These are phyloP conservation scores for Petaurus breviceps DNA, from an alignment of 2,113 vertebrate species.

Conservation along the genomic window DNA sequence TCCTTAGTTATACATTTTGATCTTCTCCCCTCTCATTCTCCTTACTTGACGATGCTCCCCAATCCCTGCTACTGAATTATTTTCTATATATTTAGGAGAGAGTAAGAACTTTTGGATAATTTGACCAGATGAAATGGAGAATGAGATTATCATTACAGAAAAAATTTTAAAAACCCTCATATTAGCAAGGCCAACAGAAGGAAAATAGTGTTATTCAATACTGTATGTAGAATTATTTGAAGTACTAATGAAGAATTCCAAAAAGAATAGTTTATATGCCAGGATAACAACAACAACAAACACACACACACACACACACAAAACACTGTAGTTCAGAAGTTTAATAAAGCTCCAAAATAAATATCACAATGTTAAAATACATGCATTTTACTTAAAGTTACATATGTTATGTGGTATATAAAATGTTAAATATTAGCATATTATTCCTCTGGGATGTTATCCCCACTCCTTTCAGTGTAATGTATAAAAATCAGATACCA, in stretches of 20 bases:
- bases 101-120: background rate
- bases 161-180: background rate
- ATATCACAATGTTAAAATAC: background rate
- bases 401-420: background rate
- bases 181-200: background rate
- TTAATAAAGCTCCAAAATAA: background rate
- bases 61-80: background rate
- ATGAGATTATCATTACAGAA: background rate
- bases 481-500: too few relatives aligned
- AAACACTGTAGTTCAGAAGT: background rate
- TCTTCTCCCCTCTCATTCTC: background rate
- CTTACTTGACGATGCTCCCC: background rate
- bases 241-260: background rate
- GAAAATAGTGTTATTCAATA: background rate
- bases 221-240: background rate
- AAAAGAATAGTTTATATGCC: background rate
- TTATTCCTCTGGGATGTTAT: background rate
- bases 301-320: too few relatives aligned
- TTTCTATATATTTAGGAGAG: background rate
- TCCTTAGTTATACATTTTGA: too few relatives aligned
- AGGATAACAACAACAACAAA: background rate
- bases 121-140: background rate
- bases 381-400: background rate
- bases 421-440: background rate
- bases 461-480: background rate